These are phyloP conservation scores for Adelphocoris suturalis DNA, from an alignment of 2,888 invertebrate genomes.

Conservation along the genomic window DNA sequence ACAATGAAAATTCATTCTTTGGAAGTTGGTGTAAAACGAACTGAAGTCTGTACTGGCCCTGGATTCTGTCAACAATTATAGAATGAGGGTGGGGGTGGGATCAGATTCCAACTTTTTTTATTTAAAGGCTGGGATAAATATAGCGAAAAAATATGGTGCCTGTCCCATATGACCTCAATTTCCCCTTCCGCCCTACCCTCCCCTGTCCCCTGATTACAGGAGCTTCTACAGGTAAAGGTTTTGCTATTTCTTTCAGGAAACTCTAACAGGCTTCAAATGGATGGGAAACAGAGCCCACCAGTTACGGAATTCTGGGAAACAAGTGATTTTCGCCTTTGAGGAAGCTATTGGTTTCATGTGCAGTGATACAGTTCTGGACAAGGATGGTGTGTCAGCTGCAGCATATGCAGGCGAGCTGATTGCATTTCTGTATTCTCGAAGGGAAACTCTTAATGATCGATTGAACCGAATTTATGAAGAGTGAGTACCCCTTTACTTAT, in stretches of 20 bases:
- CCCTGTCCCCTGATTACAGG: too few species aligned
- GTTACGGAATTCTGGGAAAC: conserved; percentile 85
- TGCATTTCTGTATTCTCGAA: conserved; percentile 83
- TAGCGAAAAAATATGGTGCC: too few species aligned
- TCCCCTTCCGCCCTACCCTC: too few species aligned
- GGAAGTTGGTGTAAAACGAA: too few species aligned
- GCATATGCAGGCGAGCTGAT: conserved; percentile 88
- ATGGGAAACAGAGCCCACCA: conserved; percentile 95
- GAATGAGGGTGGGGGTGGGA: too few species aligned
- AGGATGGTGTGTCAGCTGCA: conserved; percentile 97
- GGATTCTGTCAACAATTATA: too few species aligned
- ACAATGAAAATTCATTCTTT: too few species aligned
- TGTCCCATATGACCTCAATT: too few species aligned
- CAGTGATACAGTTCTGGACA: conserved; percentile 92
- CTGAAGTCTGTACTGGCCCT: too few species aligned
- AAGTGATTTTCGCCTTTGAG: conserved; percentile 95
- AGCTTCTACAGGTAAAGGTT: too few species aligned
- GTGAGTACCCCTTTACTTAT: conserved; percentile 78
- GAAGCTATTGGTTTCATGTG: conserved; percentile 99
- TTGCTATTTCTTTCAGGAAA: conserved; percentile 82
- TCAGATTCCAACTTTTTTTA: too few species aligned
- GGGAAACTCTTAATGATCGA: conserved; percentile 82
- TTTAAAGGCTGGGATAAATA: too few species aligned
- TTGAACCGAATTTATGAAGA: conserved; percentile 87
- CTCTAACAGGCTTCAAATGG: conserved; percentile 99